Percentiles rank a stretch among this genome's conserved stretches.
Evolutionary conservation across 2,113 vertebrate genomes (phyloP).

Genomic region (Pipa parva): DNA sequence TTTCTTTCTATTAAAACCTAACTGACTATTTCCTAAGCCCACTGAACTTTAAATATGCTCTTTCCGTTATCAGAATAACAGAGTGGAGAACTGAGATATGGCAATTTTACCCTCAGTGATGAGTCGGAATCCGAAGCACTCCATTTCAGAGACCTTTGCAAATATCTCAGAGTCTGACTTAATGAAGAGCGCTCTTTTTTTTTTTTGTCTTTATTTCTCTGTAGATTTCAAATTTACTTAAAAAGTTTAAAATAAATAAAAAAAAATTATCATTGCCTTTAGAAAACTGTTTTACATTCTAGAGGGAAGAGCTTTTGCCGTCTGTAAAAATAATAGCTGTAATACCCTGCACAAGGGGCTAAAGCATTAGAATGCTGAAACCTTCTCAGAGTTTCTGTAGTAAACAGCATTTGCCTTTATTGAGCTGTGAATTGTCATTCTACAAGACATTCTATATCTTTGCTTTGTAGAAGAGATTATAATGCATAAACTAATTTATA

Average conservation of each 20-base stretch:
- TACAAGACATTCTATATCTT: slow-evolving; percentile 1
- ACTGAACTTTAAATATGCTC: not conserved
- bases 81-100: not conserved
- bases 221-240: slow-evolving; percentile 17
- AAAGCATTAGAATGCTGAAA: slow-evolving; percentile 11
- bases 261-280: slow-evolving; percentile 18
- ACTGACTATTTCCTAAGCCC: not conserved
- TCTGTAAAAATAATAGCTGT: slow-evolving; percentile 24
- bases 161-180: slow-evolving; percentile 15
- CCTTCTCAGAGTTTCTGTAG: not conserved
- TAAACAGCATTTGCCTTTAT: not conserved
- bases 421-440: slow-evolving; percentile 12
- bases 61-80: not conserved
- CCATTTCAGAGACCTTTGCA: slow-evolving; percentile 10
- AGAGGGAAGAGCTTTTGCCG: slow-evolving; percentile 14
- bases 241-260: slow-evolving; percentile 2
- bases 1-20: too few relatives aligned
- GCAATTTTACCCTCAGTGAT: slow-evolving; percentile 6
- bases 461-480: slow-evolving; percentile 14
- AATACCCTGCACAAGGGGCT: slow-evolving; percentile 1
- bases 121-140: slow-evolving; percentile 5
- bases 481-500: slow-evolving; percentile 23
- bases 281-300: slow-evolving; percentile 22
- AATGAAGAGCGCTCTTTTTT: not conserved
- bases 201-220: slow-evolving; percentile 12